Conservation (phyloP, 2,113 vertebrate genomes). For the Neotragus pygmaeus region DNA sequence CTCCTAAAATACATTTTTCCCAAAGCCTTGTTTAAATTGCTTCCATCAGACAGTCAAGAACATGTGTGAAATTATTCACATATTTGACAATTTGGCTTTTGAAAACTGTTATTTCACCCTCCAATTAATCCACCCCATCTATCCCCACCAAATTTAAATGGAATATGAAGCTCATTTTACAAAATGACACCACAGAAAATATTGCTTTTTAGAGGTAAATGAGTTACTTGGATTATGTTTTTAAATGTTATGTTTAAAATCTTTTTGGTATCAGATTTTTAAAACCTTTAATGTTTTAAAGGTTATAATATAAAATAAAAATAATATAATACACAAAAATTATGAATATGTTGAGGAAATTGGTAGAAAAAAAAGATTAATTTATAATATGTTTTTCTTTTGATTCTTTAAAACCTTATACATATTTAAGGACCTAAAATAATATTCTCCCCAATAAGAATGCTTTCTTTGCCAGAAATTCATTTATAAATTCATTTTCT, state of each 20-base stretch:
- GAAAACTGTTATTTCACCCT: not conserved
- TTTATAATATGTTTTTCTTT: not conserved
- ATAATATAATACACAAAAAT: not conserved
- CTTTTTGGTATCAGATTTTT: not conserved
- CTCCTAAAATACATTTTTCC: not conserved
- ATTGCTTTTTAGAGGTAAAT: not conserved
- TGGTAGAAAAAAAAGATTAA: not conserved
- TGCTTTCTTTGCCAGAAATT: not conserved
- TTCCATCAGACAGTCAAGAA: not conserved
- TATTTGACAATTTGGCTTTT: not conserved
- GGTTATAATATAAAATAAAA: too few species aligned
- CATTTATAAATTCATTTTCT: not conserved
- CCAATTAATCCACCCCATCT: not conserved
- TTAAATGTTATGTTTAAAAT: not conserved
- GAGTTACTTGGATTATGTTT: not conserved
- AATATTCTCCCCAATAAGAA: not conserved
- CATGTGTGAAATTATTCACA: not conserved
- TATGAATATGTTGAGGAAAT: not conserved
- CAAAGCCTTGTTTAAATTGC: slow-evolving; percentile 34
- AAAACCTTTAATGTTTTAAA: not conserved
- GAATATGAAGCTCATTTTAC: not conserved
- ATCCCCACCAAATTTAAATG: slow-evolving; percentile 16
- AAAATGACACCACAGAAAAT: not conserved
- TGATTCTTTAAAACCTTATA: not conserved
- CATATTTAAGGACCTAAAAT: not conserved